Evolutionary conservation across 2,113 vertebrate genomes (phyloP).

Genomic region (Zapornia atra): DNA sequence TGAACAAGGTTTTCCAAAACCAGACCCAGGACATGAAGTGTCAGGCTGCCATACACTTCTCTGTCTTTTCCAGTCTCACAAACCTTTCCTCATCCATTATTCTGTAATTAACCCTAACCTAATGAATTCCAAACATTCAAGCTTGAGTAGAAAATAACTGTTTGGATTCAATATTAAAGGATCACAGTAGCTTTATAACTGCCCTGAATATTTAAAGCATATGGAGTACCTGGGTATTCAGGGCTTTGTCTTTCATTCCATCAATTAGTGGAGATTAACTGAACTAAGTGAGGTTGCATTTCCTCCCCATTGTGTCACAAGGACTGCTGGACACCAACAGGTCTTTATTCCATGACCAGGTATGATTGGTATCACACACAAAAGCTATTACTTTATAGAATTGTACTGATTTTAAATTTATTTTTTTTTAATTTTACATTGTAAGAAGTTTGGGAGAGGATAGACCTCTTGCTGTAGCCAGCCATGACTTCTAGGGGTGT

Average conservation of each 20-base stretch:
- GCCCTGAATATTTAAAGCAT: neutral
- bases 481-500: neutral
- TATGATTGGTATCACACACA: accelerated
- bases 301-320: neutral
- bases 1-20: neutral
- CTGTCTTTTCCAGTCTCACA: neutral
- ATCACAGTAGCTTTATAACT: neutral
- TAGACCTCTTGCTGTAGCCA: neutral
- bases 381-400: neutral
- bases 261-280: neutral
- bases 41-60: neutral
- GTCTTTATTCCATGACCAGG: neutral
- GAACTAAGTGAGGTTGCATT: neutral
- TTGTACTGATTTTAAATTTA: neutral
- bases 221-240: neutral
- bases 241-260: neutral
- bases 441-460: neutral
- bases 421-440: neutral
- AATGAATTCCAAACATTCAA: neutral
- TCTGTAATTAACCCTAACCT: neutral
- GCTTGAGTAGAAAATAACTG: neutral
- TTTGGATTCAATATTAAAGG: neutral
- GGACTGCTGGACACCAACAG: neutral
- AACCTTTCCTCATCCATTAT: neutral
- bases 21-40: neutral